Evolutionary conservation across 2,113 vertebrate genomes (phyloP).

Genomic region (Aptenodytes patagonicus): DNA sequence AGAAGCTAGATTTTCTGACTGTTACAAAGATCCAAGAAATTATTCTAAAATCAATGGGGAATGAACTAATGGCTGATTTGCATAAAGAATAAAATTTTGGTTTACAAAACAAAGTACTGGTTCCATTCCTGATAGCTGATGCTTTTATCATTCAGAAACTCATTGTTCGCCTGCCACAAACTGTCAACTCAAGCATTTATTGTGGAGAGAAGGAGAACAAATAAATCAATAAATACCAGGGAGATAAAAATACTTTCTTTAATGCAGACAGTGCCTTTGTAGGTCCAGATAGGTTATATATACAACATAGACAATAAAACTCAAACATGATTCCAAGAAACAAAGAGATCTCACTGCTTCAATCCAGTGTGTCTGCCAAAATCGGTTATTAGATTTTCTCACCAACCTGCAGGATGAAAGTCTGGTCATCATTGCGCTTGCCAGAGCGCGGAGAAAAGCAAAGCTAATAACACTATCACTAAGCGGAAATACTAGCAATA

Average conservation of each 20-base stretch:
- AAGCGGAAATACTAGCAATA: background rate
- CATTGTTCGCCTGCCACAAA: background rate
- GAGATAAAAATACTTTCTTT: background rate
- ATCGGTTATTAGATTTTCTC: slow-evolving; percentile 10
- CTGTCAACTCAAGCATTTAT: background rate
- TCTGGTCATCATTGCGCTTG: background rate
- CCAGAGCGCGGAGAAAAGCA: background rate
- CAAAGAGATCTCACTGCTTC: background rate
- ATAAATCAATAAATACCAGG: background rate
- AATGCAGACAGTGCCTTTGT: background rate
- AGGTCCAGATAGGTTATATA: background rate
- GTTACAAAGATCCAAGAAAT: background rate
- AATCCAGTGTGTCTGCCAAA: background rate
- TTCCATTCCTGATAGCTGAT: background rate
- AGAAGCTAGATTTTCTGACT: background rate
- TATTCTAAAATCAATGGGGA: background rate
- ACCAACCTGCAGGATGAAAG: background rate
- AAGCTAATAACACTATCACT: background rate
- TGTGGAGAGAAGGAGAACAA: background rate
- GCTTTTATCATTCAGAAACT: background rate
- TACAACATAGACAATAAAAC: background rate
- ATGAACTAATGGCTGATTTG: background rate
- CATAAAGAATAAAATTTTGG: background rate
- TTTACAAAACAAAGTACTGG: background rate
- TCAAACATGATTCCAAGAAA: background rate